Conservation (phyloP, 2,113 vertebrate genomes). For the Chionis minor region DNA sequence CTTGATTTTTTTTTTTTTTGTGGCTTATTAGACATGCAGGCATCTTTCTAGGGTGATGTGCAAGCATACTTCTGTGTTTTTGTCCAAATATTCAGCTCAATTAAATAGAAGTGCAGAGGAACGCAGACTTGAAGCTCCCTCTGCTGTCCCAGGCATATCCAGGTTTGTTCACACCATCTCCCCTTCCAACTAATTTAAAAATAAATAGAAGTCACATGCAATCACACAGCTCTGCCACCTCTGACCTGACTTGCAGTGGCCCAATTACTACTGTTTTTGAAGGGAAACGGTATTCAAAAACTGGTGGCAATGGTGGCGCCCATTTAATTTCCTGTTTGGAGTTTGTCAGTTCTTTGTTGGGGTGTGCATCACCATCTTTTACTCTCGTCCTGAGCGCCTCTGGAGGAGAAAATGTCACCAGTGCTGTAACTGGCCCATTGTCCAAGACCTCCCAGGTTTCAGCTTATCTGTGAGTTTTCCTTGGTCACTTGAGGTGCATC, state of each 20-base stretch:
- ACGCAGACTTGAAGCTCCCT: neutral
- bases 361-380: neutral
- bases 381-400: neutral
- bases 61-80: neutral
- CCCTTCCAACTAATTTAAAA: neutral
- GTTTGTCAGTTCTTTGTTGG: neutral
- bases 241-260: neutral
- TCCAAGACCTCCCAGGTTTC: neutral
- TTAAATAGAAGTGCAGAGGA: neutral
- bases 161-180: neutral
- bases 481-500: neutral
- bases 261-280: neutral
- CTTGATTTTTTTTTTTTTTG: neutral
- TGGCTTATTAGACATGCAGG: neutral
- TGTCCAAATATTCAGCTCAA: neutral
- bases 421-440: neutral
- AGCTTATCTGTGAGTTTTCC: neutral
- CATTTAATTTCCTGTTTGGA: neutral
- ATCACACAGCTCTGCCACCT: accelerated
- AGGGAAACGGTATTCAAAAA: neutral
- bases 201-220: neutral
- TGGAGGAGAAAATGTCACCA: neutral
- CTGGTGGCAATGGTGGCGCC: accelerated
- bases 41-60: neutral
- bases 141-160: constrained; percentile 32